phyloP scores from a whole-genome alignment of 2,888 invertebrate genomes.

The Hypena proboscidalis region DNA sequence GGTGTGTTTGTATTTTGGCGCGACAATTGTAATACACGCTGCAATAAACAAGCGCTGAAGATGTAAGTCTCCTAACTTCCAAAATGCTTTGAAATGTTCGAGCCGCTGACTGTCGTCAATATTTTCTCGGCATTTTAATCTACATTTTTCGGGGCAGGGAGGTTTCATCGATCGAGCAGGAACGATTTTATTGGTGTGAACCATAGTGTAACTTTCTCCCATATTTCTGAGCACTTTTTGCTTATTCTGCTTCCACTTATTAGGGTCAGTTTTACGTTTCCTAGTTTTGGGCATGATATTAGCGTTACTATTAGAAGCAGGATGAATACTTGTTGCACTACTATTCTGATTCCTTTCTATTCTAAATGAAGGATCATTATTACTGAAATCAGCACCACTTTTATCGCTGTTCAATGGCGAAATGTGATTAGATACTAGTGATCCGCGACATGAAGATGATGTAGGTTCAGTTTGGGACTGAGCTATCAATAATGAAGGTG shows the following conservation, averaged over 20 bases:
- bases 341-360: too few relatives aligned
- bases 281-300: conserved; percentile 1
- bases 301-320: too few relatives aligned
- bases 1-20: conserved; percentile 12
- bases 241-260: conserved; percentile 9
- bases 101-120: conserved; percentile 3
- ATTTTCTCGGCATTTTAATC: conserved; percentile 11
- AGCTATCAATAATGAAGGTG: too few relatives aligned
- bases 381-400: too few relatives aligned
- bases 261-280: conserved; percentile 12
- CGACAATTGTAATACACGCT: background rate
- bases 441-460: too few relatives aligned
- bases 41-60: conserved; percentile 2
- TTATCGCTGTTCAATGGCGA: too few relatives aligned
- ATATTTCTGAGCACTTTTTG: conserved; percentile 12
- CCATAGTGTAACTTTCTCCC: conserved; percentile 11
- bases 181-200: conserved; percentile 5
- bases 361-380: too few relatives aligned
- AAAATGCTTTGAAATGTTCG: conserved; percentile 5
- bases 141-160: conserved; percentile 1
- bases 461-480: too few relatives aligned
- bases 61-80: conserved; percentile 3
- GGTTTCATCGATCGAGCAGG: background rate
- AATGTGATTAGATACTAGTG: too few relatives aligned
- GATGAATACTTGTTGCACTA: too few relatives aligned